Conservation (phyloP, 2,888 invertebrate genomes). For the Polia nebulosa region DNA sequence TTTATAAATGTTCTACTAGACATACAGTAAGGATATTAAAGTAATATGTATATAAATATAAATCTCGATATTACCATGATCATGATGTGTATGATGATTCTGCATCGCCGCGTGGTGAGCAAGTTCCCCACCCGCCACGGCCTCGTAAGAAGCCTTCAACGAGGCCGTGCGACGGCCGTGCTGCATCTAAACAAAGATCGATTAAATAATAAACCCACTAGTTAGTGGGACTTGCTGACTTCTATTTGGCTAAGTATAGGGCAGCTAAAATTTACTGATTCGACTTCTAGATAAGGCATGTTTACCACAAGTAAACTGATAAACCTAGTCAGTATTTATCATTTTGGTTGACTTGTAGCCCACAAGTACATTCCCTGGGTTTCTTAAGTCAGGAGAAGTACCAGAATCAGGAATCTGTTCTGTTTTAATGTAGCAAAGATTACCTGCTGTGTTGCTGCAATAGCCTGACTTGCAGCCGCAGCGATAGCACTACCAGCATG, state of each 20-base stretch:
- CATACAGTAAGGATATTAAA: no score
- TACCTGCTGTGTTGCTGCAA: slow-evolving; percentile 98
- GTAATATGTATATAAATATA: no score
- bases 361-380: background rate
- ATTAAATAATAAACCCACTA: no score
- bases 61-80: slow-evolving; percentile 69
- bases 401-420: background rate
- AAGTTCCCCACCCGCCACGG: slow-evolving; percentile 93
- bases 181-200: slow-evolving; percentile 93
- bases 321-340: no score
- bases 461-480: slow-evolving; percentile 98
- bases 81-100: slow-evolving; percentile 91
- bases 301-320: no score
- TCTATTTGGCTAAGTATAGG: no score
- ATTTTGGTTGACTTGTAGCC: no score
- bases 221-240: no score
- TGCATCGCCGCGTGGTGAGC: slow-evolving; percentile 94
- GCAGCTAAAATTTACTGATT: no score
- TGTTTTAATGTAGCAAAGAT: no score
- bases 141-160: slow-evolving; percentile 98
- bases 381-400: background rate
- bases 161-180: slow-evolving; percentile 98
- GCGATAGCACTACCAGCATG: slow-evolving; percentile 97
- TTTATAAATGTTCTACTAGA: no score
- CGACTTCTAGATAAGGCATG: no score